These are phyloP conservation scores for Camptogramma bilineatum DNA, from an alignment of 2,888 invertebrate genomes.

Conservation along the genomic window DNA sequence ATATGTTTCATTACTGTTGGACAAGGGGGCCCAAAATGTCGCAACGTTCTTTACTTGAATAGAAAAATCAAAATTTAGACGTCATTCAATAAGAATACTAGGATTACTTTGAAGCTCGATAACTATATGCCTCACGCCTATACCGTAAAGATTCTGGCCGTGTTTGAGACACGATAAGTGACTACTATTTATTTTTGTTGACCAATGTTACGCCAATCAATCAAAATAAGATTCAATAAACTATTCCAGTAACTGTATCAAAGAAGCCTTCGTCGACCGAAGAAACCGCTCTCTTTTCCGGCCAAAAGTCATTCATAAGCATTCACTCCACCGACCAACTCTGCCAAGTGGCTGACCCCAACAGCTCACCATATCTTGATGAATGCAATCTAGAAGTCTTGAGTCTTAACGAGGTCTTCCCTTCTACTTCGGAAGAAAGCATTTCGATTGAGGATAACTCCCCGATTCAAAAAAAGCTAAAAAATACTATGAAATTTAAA, in stretches of 20 bases:
- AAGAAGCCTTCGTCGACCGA: constrained; percentile 69
- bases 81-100: no score
- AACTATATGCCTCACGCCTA: no score
- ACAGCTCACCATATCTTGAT: constrained; percentile 62
- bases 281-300: constrained; percentile 60
- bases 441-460: constrained; percentile 74
- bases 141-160: no score
- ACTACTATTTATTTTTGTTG: no score
- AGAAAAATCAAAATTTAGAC: no score
- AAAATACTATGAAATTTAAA: constrained; percentile 57
- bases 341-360: constrained; percentile 68
- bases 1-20: no score
- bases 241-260: constrained; percentile 74
- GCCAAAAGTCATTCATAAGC: constrained; percentile 79
- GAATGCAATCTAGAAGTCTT: constrained; percentile 79
- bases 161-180: not conserved
- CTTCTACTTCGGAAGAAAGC: constrained; percentile 81
- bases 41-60: no score
- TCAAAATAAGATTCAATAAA: not conserved
- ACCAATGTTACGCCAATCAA: no score
- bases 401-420: constrained; percentile 78
- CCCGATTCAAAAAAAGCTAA: constrained; percentile 59
- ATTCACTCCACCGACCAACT: constrained; percentile 81
- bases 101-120: no score
- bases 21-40: no score